phyloP scores from a whole-genome alignment of 2,113 vertebrate species.

The Penelope pileata region DNA sequence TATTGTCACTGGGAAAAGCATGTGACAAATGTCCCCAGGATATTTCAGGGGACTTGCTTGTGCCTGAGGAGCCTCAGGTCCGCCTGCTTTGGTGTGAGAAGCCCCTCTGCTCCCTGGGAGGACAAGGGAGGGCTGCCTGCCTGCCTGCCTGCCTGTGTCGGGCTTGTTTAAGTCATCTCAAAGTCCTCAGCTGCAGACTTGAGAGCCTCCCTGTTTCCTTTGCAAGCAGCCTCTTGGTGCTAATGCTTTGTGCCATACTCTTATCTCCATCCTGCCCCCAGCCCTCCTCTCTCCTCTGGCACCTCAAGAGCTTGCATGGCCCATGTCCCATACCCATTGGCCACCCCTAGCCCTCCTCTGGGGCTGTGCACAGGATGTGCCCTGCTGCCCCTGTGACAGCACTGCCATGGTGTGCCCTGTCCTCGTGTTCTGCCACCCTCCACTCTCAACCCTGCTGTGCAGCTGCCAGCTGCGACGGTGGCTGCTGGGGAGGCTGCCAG shows the following conservation, averaged over 20 bases:
- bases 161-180: not conserved
- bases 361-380: not conserved
- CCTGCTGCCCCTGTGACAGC: not conserved
- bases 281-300: rapidly evolving
- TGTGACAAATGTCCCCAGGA: rapidly evolving
- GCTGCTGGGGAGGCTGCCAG: not conserved
- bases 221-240: not conserved
- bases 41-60: not conserved
- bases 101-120: rapidly evolving
- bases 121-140: not conserved
- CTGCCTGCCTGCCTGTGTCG: not conserved
- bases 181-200: rapidly evolving
- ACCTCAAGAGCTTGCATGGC: not conserved
- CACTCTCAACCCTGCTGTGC: not conserved
- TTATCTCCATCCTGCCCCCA: rapidly evolving
- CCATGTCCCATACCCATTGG: not conserved
- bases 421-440: not conserved
- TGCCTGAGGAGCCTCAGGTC: not conserved
- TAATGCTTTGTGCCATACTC: not conserved
- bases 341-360: not conserved
- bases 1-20: not conserved
- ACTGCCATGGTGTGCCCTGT: rapidly evolving
- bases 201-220: not conserved
- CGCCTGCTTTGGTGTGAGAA: not conserved
- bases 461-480: not conserved